phyloP scores from a whole-genome alignment of 2,888 invertebrate species.

The Sylvicola cinctus region DNA sequence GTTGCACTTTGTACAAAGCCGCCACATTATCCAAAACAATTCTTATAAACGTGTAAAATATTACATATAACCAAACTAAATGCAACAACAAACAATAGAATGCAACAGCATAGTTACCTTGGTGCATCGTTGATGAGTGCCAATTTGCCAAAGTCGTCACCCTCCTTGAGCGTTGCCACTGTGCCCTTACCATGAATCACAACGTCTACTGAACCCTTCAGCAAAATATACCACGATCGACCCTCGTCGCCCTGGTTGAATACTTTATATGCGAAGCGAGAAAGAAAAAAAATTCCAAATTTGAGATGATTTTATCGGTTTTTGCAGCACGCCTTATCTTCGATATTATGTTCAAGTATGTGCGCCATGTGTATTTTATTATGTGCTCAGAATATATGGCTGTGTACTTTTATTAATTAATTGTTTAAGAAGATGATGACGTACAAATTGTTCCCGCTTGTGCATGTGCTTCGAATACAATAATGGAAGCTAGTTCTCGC shows the following conservation, averaged over 20 bases:
- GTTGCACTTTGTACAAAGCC: background rate
- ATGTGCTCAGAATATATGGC: no score
- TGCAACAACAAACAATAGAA: slow-evolving; percentile 1
- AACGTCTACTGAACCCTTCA: slow-evolving; percentile 66
- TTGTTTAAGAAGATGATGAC: slow-evolving; percentile 12
- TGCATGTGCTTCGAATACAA: slow-evolving; percentile 61
- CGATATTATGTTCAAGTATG: no score
- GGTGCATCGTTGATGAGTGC: slow-evolving; percentile 71
- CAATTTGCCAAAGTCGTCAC: slow-evolving; percentile 74
- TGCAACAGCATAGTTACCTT: slow-evolving; percentile 29
- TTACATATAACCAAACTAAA: background rate
- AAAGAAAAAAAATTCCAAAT: no score
- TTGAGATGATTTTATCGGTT: no score
- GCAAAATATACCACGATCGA: slow-evolving; percentile 65
- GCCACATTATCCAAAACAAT: background rate
- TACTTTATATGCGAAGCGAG: slow-evolving; percentile 35
- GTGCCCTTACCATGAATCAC: slow-evolving; percentile 69
- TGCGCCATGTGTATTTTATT: no score
- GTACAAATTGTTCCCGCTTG: slow-evolving; percentile 55
- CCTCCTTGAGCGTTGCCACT: slow-evolving; percentile 60
- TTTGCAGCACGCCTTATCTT: no score
- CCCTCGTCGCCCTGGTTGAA: slow-evolving; percentile 74
- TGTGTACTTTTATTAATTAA: no score
- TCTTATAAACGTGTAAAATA: no score
- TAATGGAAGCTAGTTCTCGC: slow-evolving; percentile 54